A percentile compares a stretch with the other conserved stretches of the same genome.
phyloP scores from a whole-genome alignment of 2,888 invertebrate species.

The Oscheius onirici region DNA sequence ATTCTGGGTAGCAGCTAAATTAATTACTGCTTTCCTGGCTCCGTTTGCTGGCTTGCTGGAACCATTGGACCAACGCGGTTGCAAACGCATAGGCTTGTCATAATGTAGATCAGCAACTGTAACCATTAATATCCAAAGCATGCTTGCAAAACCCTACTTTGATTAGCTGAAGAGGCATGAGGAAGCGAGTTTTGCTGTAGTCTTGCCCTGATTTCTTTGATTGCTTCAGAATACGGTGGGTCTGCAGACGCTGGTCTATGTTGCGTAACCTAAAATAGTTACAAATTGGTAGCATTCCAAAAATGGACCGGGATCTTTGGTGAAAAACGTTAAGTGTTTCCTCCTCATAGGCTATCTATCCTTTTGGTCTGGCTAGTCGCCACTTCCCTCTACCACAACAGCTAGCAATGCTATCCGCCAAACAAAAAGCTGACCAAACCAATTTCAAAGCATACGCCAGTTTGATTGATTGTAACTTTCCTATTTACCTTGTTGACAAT shows the following conservation, averaged over 20 bases:
- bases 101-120: background rate
- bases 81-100: background rate
- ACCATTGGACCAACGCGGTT: constrained; percentile 3
- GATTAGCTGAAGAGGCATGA: constrained; percentile 59
- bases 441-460: too few species aligned
- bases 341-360: too few species aligned
- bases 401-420: too few species aligned
- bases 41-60: background rate
- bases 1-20: constrained; percentile 1
- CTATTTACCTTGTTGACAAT: constrained; percentile 84
- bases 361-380: too few species aligned
- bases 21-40: constrained; percentile 9
- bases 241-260: constrained; percentile 69
- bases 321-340: too few species aligned
- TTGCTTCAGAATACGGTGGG: constrained; percentile 61
- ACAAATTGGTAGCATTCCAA: too few species aligned
- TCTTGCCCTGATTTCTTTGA: constrained; percentile 58
- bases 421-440: too few species aligned
- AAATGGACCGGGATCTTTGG: too few species aligned
- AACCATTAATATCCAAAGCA: background rate
- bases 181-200: constrained; percentile 47
- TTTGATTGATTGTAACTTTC: too few species aligned
- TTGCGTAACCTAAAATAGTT: constrained; percentile 38
- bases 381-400: too few species aligned
- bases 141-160: too few species aligned